phyloP scores from a whole-genome alignment of 2,888 invertebrate genomes.

The Yponomeuta sedellus region DNA sequence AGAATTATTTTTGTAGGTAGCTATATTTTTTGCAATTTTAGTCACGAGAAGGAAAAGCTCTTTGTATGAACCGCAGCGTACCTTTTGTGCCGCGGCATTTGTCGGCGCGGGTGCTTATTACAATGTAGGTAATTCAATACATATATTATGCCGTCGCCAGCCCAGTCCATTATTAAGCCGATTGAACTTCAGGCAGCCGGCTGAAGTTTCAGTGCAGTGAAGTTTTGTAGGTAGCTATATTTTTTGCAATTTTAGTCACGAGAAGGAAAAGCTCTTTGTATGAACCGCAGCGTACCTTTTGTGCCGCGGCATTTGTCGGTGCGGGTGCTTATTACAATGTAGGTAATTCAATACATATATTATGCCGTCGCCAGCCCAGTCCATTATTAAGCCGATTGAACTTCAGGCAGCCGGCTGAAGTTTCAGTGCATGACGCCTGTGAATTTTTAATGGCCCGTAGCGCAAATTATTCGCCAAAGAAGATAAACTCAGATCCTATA shows the following conservation, averaged over 20 bases:
- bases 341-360: no score
- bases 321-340: background rate
- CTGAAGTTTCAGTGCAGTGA: conserved; percentile 7
- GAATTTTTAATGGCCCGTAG: background rate
- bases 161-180: background rate
- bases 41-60: no score
- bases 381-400: background rate
- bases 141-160: background rate
- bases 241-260: no score
- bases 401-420: conserved; percentile 4
- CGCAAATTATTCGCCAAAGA: background rate
- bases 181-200: conserved; percentile 5
- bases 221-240: no score
- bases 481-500: background rate
- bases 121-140: background rate
- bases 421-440: background rate
- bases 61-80: background rate
- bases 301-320: background rate
- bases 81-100: background rate
- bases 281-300: background rate
- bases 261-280: no score
- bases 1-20: no score
- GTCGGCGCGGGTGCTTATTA: background rate
- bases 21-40: no score
- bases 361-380: background rate